A percentile compares a stretch with the other conserved stretches of the same genome.
Conservation (phyloP, 2,797 vertebrate genomes). For the Phyllotis vaccarum region DNA sequence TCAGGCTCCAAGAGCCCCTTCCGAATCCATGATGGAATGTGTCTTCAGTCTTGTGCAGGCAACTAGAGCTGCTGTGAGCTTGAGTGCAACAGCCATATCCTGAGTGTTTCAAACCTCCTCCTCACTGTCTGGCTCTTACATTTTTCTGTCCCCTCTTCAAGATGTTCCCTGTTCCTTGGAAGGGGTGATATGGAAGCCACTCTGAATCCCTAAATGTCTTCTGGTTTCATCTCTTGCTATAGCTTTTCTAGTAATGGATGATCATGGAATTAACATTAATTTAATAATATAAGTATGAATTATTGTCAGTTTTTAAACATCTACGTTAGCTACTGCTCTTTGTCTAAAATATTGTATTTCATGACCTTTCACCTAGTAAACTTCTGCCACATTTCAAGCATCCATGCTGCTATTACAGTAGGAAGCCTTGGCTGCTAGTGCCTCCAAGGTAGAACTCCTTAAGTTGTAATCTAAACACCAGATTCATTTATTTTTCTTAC, state of each 20-base stretch:
- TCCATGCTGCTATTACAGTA: neutral
- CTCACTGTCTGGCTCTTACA: neutral
- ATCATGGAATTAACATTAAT: neutral
- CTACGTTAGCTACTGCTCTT: neutral
- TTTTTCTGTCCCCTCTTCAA: neutral
- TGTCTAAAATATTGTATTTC: neutral
- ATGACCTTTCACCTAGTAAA: neutral
- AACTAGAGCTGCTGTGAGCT: neutral
- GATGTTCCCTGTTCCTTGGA: neutral
- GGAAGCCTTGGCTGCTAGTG: neutral
- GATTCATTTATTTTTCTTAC: conserved; percentile 22
- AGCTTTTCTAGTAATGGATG: neutral
- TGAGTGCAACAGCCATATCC: neutral
- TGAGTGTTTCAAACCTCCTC: neutral
- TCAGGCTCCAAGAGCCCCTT: neutral
- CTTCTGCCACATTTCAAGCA: neutral
- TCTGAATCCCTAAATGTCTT: neutral
- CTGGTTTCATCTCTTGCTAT: neutral
- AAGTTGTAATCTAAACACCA: neutral
- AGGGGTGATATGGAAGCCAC: neutral
- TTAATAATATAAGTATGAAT: neutral
- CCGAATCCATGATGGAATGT: neutral
- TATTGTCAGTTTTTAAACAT: conserved; percentile 31
- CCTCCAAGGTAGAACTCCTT: neutral
- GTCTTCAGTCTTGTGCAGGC: neutral